Evolutionary conservation across 2,888 invertebrate genomes (phyloP), one percentile per base, ranked within the genome.

Genomic region (Pogonocherus hispidulus): DNA sequence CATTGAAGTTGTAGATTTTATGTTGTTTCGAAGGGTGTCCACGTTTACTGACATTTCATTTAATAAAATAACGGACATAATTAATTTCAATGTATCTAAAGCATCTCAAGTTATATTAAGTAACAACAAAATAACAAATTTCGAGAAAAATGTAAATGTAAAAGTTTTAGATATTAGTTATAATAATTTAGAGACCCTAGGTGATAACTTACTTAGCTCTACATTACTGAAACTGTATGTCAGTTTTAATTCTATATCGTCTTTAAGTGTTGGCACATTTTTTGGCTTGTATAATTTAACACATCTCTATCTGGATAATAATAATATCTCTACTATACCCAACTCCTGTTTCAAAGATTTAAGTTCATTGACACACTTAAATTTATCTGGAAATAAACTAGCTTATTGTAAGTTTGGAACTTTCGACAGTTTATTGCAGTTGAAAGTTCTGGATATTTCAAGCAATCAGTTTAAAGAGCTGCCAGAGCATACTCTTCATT

Each of bases 261-360:
- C 47, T 9, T 20, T 64, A 55, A 22, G 18, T 8, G 1, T 1
- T 1, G 18, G 32, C 41, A 44, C 35, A 47, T 64, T 54, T 22
- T 46, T 18, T 22, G 64, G 64, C 37, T 22, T 62, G 20, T 4
- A 32, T 18, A 14, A 27, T 23, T 32, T 64, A 3, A 18, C 9
- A 2, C 9, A 35, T 55, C 19, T 64, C 9, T 32, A 35, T 16
- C 19, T 64, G 37, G 18, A 18, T 37, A 55, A 37, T 11, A 64
- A 64, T 16, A 47, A 64, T 19, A 32, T 64, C 8, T 46, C 64
- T 19, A 56, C 47, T 1, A 64, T 64, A 47, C 49, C 64, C 14
- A 56, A 18, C 19, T 52, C 54, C n/a, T 66, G 49, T 22, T 66
- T 66, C 14, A 59, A 60, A 59, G 47, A 66, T 14, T 14, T 66